Evolutionary conservation across 2,888 invertebrate genomes (phyloP), one percentile per base, ranked within the genome.

Genomic region (Drosophila atripex): DNA sequence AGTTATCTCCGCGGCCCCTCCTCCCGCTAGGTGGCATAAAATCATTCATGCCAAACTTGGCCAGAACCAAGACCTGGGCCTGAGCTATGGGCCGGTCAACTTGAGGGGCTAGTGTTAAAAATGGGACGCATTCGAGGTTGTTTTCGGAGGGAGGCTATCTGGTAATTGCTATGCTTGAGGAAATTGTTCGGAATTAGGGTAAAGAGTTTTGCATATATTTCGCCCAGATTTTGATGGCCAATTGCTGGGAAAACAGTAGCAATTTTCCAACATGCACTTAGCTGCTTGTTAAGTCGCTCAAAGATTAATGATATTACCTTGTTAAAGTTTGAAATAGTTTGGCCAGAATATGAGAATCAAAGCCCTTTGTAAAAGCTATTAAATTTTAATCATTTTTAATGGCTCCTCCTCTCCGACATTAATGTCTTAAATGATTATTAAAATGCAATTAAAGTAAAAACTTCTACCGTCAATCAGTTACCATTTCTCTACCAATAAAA

Each of bases 181-280:
- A 53, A 63, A 32, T 61, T 52, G 57, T 45, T 54, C 28, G 56
- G 45, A 64, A 50, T 45, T 70, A 52, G 71, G 68, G 68, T 52
- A 39, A 66, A 70, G 59, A 63, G 45, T 59, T 79, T 75, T 76
- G 77, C 78, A 83, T 80, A 74, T 55, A 71, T 73, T 74, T 72
- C 68, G 71, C 74, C 58, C 57, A 73, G 83, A 83, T 83, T 83
- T 76, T 56, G 38, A 41, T 52, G 35, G 69, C 14, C 69, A 65
- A 61, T 56, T 58, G 28, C 47, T 50, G 63, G 65, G 75, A 50
- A 35, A 53, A 77, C 78, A 78, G 76, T 78, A 79, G 76, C 84
- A 41, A 71, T 71, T 53, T 64, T 70, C 46, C 18, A 45, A 52
- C 68, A 61, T 51, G 57, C 56, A 46, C 72, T 58, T 54, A 45